Conservation (phyloP, 2,888 invertebrate species). For the Drosophila leonis region DNA sequence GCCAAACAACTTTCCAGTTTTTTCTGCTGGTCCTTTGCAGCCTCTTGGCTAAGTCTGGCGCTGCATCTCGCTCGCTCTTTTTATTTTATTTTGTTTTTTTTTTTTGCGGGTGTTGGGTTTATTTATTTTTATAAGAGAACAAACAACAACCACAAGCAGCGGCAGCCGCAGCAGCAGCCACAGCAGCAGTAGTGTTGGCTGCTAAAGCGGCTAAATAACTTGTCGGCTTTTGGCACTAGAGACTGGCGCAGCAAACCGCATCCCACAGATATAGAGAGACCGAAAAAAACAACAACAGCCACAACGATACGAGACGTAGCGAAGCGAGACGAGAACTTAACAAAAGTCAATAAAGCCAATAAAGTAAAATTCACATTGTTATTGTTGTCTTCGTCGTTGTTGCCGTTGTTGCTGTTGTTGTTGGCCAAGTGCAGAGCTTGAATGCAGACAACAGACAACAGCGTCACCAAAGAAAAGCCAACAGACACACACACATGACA, state of each 20-base stretch:
- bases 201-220: conserved; percentile 64
- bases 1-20: conserved; percentile 83
- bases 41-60: conserved; percentile 32
- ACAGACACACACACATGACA: conserved; percentile 5
- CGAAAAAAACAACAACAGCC: not conserved
- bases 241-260: conserved; percentile 45
- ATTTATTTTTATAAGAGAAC: conserved; percentile 76
- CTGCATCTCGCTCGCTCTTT: conserved; percentile 50
- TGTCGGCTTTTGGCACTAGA: conserved; percentile 56
- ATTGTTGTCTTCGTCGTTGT: conserved; percentile 4
- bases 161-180: conserved; percentile 5
- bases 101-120: conserved; percentile 55
- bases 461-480: conserved; percentile 23
- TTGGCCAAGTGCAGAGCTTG: conserved; percentile 48
- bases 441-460: conserved; percentile 19
- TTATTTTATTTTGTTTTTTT: not conserved
- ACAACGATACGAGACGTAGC: conserved; percentile 37
- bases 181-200: conserved; percentile 15
- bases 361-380: conserved; percentile 53
- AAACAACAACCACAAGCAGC: conserved; percentile 35
- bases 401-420: conserved; percentile 37
- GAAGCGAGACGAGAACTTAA: conserved; percentile 66
- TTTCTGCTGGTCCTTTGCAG: conserved; percentile 47
- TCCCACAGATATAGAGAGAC: conserved; percentile 33
- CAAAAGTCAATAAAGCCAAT: conserved; percentile 81